A percentile compares a stretch with the other conserved stretches of the same genome.
Evolutionary conservation across 2,797 vertebrate genomes (phyloP).

Genomic region (Enoplosus armatus): DNA sequence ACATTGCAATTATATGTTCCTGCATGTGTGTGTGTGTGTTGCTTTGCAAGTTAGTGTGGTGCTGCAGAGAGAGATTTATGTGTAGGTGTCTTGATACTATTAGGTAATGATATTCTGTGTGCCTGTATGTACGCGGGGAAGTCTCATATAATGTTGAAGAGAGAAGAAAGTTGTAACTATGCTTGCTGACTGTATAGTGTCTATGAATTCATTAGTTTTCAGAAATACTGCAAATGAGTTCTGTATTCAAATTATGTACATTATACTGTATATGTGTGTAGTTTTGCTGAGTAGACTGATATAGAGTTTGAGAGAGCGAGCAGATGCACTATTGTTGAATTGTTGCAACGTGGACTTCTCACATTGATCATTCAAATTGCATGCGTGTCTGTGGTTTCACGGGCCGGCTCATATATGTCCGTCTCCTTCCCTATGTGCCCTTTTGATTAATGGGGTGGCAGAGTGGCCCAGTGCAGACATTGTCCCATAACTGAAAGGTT

Average conservation of each 20-base stretch:
- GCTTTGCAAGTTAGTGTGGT: conserved; percentile 33
- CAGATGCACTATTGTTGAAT: neutral
- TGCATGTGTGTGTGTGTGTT: conserved; percentile 28
- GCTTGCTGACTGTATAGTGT: neutral
- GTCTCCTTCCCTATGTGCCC: neutral
- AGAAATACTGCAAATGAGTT: conserved; percentile 10
- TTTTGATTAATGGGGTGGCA: conserved; percentile 22
- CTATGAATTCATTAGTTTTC: conserved; percentile 6
- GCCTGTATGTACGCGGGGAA: neutral
- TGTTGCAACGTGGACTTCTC: neutral
- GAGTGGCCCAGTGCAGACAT: neutral
- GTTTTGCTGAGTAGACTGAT: conserved; percentile 15
- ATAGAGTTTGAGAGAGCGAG: neutral
- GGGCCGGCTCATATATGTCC: neutral
- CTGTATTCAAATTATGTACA: neutral
- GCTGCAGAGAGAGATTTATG: conserved; percentile 14
- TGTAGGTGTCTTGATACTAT: conserved; percentile 34
- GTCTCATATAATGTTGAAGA: neutral
- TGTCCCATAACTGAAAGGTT: conserved; percentile 19
- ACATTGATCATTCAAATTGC: conserved; percentile 15
- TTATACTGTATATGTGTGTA: neutral
- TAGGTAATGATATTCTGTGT: conserved; percentile 21
- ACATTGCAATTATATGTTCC: conserved; percentile 41
- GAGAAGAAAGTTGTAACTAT: neutral
- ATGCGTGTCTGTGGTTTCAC: neutral